Evolutionary conservation across 1,140 invertebrate species (phyloP), one percentile per base, ranked within the genome.

Genomic region (Ceratina calcarata): DNA sequence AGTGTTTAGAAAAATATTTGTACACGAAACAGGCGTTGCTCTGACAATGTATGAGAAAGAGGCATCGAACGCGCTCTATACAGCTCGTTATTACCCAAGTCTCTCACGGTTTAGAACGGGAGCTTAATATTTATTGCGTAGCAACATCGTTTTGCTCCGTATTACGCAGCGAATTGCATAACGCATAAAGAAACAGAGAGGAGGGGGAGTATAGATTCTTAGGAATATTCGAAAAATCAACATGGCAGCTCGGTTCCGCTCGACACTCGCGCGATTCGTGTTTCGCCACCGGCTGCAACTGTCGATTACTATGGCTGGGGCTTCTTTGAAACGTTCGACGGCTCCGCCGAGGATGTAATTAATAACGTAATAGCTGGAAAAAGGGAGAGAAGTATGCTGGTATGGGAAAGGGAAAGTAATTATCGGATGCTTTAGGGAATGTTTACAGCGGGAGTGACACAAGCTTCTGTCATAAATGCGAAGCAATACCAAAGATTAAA

Each of bases 51-150:
- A 53, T 66, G 76, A 80, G 71, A 83, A 84, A 57, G 70, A 49
- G 53, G 16, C 60, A 64, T 82, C 61, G 67, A 76, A 61, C 72
- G 18, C 32, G 18, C 32, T 13, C 45, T 37, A 18, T 61, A 20
- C 64, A 61, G 13, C 0, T n/a, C 57, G 6, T 45, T 10, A 37
- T 73, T 73, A 37, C 51, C 61, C 51, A 57, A 79, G 49, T 66
- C 61, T 73, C 77, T 58, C 77, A 65, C 70, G 77, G 22, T 45
- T 15, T 45, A 15, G 66, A 62, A 51, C 20, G 37, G 27, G 49
- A 49, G 45, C n/a, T 62, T 71, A 62, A 78, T 78, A 78, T 78
- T 78, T 79, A 79, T 79, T 79, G 32, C 70, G 61, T 73, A 79
- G 70, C 51, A 79, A 73, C 49, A 72, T 79, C 77, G 13, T 78